These are phyloP conservation scores for Hipposideros larvatus DNA, from an alignment of 2,797 vertebrate species.

Conservation along the genomic window DNA sequence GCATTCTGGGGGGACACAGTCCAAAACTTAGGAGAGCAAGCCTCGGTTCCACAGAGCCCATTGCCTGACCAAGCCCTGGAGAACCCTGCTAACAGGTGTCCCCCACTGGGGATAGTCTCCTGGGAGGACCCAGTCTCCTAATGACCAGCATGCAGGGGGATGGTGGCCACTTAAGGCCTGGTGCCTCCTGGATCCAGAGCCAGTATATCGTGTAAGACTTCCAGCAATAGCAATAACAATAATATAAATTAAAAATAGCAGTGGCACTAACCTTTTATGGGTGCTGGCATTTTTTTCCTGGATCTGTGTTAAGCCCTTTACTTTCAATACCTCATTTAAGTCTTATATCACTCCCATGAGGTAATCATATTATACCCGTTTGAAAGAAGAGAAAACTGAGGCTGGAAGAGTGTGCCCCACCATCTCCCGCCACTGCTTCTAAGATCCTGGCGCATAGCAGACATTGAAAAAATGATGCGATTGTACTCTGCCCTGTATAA, in stretches of 20 bases:
- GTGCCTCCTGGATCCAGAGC: not conserved
- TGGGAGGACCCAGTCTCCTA: not conserved
- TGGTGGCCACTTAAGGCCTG: not conserved
- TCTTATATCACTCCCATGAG: too few species aligned
- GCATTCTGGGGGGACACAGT: not conserved
- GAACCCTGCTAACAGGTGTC: not conserved
- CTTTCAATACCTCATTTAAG: not conserved
- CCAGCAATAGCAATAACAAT: too few species aligned
- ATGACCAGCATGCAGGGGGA: not conserved
- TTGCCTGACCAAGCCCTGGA: not conserved
- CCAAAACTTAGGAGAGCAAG: not conserved
- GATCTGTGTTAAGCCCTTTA: not conserved
- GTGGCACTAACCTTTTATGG: not conserved
- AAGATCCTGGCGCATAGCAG: not conserved
- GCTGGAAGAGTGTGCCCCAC: not conserved
- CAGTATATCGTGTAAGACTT: not conserved
- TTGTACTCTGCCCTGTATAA: accelerated
- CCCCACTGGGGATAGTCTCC: not conserved
- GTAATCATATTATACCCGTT: not conserved
- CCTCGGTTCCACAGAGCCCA: not conserved
- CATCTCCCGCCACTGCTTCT: not conserved
- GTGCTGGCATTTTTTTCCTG: not conserved
- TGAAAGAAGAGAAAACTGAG: not conserved
- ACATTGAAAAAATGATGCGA: accelerated
- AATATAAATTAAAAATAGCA: too few species aligned